Base-by-base conservation (phyloP, 2,888 invertebrate species). In the Podotricha telesiphe region DNA sequence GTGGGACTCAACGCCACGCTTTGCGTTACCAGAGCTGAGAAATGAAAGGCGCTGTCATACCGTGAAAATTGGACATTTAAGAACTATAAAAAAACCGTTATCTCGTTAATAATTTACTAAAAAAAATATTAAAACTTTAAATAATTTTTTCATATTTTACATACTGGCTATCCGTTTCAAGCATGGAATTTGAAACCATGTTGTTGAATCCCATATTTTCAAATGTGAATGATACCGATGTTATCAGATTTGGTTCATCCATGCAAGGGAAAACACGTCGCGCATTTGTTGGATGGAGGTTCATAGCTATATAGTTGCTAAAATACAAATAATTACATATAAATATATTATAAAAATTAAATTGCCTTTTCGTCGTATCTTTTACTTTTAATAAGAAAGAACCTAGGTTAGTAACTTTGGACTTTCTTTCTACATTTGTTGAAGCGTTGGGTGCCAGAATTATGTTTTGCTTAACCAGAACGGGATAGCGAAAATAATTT, bases 191-290 rank as follows among this genome's bases (percentile, higher is more conserved):
- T 0, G 83, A 68, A 1, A 87, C 69, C 7, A 90, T 65, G 45
- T 83, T 74, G 6, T 70, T 77, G 63, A 86, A 88, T 0, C 79
- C 80, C 4, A 85, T 67, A 10, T 82, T 81, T 50, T 85, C 86
- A 51, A 94, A 87, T 0, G 83, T 87, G 37, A 94, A 87, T 0
- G 79, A 77, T 22, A 93, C 89, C 0, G 74, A 79, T 0, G 94
- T 83, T 10, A 85, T 78, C 69, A 85, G 87, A 0, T 83, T 82
- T 0, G 93, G 95, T 74, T 96, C 96, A 74, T 96, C 96, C 77
- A 96, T 94, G 77, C 96, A 96, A 0, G 96, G 96, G 78, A 96
- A 96, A 4, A 95, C 96, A 56, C 93, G 86, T 65, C 95, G 89
- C 10, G 95, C 95, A 67, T 94, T 82, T 0, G 93, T 94, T 0